Percentiles rank a stretch among this genome's conserved stretches.
Conservation (phyloP, 92 coral and sea anemone species). For the Porites rus region DNA sequence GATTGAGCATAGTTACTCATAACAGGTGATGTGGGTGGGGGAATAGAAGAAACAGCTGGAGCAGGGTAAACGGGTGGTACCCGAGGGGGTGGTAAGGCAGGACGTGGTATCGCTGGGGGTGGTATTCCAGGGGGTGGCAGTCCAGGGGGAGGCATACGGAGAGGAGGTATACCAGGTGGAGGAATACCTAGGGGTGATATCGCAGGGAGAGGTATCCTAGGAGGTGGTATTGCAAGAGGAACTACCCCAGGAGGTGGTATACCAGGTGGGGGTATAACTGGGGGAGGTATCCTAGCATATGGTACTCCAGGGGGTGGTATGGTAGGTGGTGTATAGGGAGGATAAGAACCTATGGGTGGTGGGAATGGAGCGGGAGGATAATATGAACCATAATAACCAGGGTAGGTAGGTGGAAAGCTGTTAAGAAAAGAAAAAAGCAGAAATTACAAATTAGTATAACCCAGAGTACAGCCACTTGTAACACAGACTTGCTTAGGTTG, state of each 20-base stretch:
- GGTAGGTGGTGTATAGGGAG: conserved; percentile 27
- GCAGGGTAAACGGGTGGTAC: conserved; percentile 26
- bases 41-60: conserved; percentile 13
- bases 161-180: conserved; percentile 55
- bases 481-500: too few relatives aligned
- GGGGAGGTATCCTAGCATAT: conserved; percentile 61
- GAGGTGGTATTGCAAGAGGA: conserved; percentile 4
- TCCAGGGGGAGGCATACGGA: conserved; percentile 50
- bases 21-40: conserved; percentile 28
- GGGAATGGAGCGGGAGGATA: conserved; percentile 42
- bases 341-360: conserved; percentile 29
- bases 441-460: neutral
- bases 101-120: conserved; percentile 48
- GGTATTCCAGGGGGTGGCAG: conserved; percentile 43
- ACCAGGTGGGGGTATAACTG: conserved; percentile 57
- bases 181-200: conserved; percentile 28
- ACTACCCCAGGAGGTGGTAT: conserved; percentile 21
- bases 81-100: conserved; percentile 32
- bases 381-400: conserved; percentile 36
- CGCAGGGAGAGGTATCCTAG: neutral
- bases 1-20: conserved; percentile 32
- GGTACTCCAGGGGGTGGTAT: conserved; percentile 59
- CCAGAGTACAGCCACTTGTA: neutral
- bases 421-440: neutral
- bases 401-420: conserved; percentile 34